Conservation (phyloP, 2,888 invertebrate species). For the Chrysolina americana region DNA sequence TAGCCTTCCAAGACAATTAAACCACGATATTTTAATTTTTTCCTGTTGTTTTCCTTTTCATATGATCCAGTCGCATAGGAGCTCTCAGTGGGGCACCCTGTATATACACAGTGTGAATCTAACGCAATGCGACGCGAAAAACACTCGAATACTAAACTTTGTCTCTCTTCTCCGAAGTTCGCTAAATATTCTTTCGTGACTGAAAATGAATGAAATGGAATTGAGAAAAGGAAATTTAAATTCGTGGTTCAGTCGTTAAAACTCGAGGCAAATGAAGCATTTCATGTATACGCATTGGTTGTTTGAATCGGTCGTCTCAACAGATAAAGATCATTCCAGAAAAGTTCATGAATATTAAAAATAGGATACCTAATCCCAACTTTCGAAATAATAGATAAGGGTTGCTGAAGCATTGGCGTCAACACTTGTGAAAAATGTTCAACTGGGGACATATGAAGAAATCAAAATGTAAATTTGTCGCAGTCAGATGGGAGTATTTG, state of each 20-base stretch:
- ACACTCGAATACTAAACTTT: background rate
- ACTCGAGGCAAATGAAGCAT: slow-evolving; percentile 10
- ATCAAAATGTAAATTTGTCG: too few species aligned
- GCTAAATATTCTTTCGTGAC: too few species aligned
- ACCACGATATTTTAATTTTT: too few species aligned
- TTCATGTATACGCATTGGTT: slow-evolving; percentile 19
- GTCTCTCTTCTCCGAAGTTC: background rate
- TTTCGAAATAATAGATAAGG: background rate
- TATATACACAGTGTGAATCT: background rate
- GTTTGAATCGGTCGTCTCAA: slow-evolving; percentile 20
- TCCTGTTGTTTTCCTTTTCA: too few species aligned
- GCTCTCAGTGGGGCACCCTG: background rate
- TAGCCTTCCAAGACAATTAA: too few species aligned
- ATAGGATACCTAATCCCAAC: background rate
- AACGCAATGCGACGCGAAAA: background rate
- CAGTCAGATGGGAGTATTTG: too few species aligned
- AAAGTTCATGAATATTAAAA: background rate
- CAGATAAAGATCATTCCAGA: slow-evolving; percentile 3
- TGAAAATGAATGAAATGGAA: too few species aligned
- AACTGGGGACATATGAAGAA: too few species aligned
- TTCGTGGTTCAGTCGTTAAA: slow-evolving; percentile 9
- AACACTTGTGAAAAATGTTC: background rate
- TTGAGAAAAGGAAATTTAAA: background rate
- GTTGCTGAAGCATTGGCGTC: background rate
- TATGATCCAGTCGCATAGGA: background rate